Base-by-base conservation (phyloP, 2,888 invertebrate genomes). In the Drosophila cognata region DNA sequence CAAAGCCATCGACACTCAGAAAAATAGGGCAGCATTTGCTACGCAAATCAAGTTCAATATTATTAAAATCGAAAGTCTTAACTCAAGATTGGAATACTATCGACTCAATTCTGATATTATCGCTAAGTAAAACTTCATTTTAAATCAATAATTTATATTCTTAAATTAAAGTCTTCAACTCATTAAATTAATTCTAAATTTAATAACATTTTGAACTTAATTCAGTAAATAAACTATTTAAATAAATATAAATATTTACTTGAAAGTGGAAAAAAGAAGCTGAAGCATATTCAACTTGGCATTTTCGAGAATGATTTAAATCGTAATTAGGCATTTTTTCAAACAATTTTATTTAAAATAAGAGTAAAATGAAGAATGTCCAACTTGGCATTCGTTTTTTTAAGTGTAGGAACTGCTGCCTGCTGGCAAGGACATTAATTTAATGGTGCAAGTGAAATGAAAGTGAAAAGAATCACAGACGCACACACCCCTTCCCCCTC, bases 391-490 rank as follows among this genome's bases (percentile, higher is more conserved):
- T 31, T 35, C 7, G 7, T 56, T 28, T 38, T 10, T 29, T n/a
- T 25, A 25, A 56, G 56, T 56, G 56, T n/a, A 38, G 36, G 1
- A 33, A 57, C 21, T 31, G 43, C 56, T 36, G 59, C 51, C 52
- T 36, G 58, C 57, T 28, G 70, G 66, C 81, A 79, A 74, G 80
- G 74, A 85, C 78, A 90, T 89, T 80, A 80, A 82, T 70, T 87
- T 82, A 87, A 89, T 90, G 87, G 71, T 62, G 68, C 74, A 73
- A 83, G 67, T 63, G 73, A 75, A 75, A 75, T 65, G 81, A 84
- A 84, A 84, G 79, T 69, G 89, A 89, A 77, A 84, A 62, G 57
- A 38, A 71, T 31, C 71, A 52, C 18, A 52, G n/a, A 11, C 43
- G 31, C 21, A 21, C 13, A 36, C 41, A 25, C 28, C 8, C 35